These are phyloP conservation scores for Volucella zonaria DNA, from an alignment of 2,888 invertebrate genomes.

Conservation along the genomic window DNA sequence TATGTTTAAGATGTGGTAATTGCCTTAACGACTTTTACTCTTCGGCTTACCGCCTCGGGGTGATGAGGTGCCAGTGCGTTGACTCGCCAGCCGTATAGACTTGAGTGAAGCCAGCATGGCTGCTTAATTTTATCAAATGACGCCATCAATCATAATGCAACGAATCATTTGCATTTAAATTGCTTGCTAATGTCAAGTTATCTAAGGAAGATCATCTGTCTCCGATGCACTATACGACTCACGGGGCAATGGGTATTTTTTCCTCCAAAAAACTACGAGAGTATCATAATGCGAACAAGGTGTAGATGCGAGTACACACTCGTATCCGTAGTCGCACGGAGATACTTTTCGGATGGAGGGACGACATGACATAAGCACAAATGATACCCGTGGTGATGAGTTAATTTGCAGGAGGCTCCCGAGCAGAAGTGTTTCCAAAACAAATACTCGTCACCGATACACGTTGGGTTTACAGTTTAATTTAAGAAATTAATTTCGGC, in stretches of 20 bases:
- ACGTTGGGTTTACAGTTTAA: background rate
- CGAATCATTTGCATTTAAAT: constrained; percentile 82
- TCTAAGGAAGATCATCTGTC: constrained; percentile 81
- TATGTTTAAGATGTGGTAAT: constrained; percentile 74
- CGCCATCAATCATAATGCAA: constrained; percentile 80
- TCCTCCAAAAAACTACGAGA: background rate
- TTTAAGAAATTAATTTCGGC: constrained; percentile 10
- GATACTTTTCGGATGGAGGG: background rate
- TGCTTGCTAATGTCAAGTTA: constrained; percentile 82
- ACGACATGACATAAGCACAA: background rate
- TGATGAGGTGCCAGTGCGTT: constrained; percentile 73
- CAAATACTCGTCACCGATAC: constrained; percentile 23
- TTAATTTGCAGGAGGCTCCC: constrained; percentile 47
- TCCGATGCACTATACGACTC: constrained; percentile 51
- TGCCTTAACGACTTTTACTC: constrained; percentile 74
- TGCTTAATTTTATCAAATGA: constrained; percentile 78
- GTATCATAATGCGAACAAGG: no score
- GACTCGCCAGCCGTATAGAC: constrained; percentile 56
- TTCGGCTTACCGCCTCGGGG: constrained; percentile 71
- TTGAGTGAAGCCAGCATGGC: constrained; percentile 65
- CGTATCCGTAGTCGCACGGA: constrained; percentile 4
- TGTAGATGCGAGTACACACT: background rate
- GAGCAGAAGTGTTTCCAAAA: constrained; percentile 50
- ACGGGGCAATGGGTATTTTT: constrained; percentile 5
- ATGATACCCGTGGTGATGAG: constrained; percentile 50